These are phyloP conservation scores for Kryptopterus vitreolus DNA, from an alignment of 2,797 vertebrate species.

Conservation along the genomic window DNA sequence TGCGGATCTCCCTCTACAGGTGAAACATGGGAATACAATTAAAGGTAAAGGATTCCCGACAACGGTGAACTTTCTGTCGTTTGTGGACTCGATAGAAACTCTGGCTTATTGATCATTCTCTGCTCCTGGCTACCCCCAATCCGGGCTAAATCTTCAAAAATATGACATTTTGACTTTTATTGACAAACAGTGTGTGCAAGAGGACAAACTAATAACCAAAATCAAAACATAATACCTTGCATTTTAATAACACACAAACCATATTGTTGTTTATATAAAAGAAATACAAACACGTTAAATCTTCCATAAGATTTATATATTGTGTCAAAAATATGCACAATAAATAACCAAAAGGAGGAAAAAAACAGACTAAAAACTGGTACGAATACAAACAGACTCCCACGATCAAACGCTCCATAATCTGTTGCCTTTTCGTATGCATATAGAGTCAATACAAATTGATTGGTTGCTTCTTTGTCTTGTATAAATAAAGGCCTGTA, in stretches of 20 bases:
- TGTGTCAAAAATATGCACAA: conserved; percentile 36
- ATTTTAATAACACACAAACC: conserved; percentile 4
- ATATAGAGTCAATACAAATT: neutral
- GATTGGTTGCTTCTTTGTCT: neutral
- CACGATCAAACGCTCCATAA: conserved; percentile 15
- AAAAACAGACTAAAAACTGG: conserved; percentile 29
- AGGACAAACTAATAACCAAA: neutral
- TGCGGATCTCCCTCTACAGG: too few species aligned
- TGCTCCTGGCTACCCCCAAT: too few species aligned
- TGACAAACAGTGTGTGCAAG: neutral
- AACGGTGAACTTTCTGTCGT: too few species aligned
- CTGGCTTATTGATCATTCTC: too few species aligned
- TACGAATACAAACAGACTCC: conserved; percentile 29
- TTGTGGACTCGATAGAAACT: too few species aligned
- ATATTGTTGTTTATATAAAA: conserved; percentile 5
- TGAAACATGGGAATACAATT: too few species aligned
- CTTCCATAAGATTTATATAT: conserved; percentile 33
- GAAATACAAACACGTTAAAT: conserved; percentile 4
- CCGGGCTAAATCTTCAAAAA: too few species aligned
- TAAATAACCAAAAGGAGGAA: conserved; percentile 34
- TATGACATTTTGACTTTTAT: neutral
- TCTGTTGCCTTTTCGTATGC: neutral
- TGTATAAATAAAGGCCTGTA: neutral
- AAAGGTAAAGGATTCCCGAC: too few species aligned
- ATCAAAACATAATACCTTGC: neutral